Base-by-base conservation (phyloP, 2,113 vertebrate species). In the Protomyctophum bolini region DNA sequence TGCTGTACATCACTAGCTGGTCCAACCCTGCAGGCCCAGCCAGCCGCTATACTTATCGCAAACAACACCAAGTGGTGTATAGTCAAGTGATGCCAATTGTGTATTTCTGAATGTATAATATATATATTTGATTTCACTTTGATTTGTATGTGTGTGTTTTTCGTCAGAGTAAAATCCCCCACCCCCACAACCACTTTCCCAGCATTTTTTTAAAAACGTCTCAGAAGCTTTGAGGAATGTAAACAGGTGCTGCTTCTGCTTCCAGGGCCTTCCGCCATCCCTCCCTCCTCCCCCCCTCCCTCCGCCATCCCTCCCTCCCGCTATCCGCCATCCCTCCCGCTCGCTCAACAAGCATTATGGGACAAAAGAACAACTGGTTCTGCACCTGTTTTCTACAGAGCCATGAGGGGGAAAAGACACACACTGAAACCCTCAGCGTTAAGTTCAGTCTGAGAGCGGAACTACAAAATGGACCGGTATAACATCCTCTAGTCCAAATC, bases 281-380 rank as follows among this genome's bases (percentile, higher is more conserved):
- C 10, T n/a, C 57, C 57, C n/a, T n/a, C 21, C 57, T 10, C 14
- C 57, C 21, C 56, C 12, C 15, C 56, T 7, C 33, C 33, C 4
- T 41, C 33, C 33, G 33, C 33, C 33, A 6, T 14, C 29, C 57
- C 10, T n/a, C 57, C 57, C n/a, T n/a, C n/a, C n/a, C n/a, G n/a
- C n/a, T n/a, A n/a, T 41, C 33, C 33, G 33, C 33, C 33, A 6
- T 14, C 29, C 57, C 10, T n/a, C 57, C 57, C n/a, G n/a, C n/a
- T 66, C 68, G 15, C 15, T 9, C 11, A 63, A 51, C 50, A 69
- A 63, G 46, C 12, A 21, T 54, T 69, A 63, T 72, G 73, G 67
- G 70, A 82, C 70, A 70, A 81, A 79, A 57, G 86, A 88, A 86
- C 87, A 90, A 89, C 88, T 91, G 88, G 82, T 10, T 6, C 7